Conservation (phyloP, 1,140 invertebrate genomes). For the Magallana angulata region DNA sequence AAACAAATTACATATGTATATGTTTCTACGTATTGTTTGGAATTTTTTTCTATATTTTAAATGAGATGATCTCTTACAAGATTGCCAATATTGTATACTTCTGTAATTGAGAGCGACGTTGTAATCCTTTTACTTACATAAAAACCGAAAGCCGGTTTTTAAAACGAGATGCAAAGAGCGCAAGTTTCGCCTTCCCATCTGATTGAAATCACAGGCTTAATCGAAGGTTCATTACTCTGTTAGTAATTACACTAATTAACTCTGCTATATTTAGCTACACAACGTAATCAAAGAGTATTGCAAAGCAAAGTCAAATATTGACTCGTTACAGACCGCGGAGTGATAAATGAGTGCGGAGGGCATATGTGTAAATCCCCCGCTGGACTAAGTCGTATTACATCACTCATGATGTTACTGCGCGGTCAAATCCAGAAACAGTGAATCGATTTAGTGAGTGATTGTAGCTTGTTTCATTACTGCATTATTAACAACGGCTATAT, state of each 20-base stretch:
- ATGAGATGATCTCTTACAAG: too few species aligned
- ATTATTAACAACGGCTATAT: background rate
- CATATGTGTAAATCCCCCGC: background rate
- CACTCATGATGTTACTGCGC: background rate
- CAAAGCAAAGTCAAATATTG: conserved; percentile 11
- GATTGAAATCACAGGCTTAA: background rate
- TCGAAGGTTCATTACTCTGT: background rate
- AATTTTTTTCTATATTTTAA: too few species aligned
- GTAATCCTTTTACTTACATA: too few species aligned
- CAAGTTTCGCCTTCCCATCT: background rate
- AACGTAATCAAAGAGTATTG: background rate
- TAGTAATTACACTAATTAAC: conserved; percentile 6
- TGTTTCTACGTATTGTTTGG: too few species aligned
- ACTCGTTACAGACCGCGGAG: background rate
- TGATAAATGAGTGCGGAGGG: too few species aligned
- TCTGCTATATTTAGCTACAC: background rate
- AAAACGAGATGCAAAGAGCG: too few species aligned
- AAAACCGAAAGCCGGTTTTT: too few species aligned
- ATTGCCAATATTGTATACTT: too few species aligned
- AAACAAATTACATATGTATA: too few species aligned
- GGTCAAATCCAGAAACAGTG: background rate
- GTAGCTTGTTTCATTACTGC: background rate
- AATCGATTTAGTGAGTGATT: background rate
- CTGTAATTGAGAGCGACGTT: too few species aligned
- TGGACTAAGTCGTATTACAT: background rate